A percentile compares a stretch with the other conserved stretches of the same genome.
Conservation (phyloP, 2,888 invertebrate species). For the Synanthedon andrenaeformis region DNA sequence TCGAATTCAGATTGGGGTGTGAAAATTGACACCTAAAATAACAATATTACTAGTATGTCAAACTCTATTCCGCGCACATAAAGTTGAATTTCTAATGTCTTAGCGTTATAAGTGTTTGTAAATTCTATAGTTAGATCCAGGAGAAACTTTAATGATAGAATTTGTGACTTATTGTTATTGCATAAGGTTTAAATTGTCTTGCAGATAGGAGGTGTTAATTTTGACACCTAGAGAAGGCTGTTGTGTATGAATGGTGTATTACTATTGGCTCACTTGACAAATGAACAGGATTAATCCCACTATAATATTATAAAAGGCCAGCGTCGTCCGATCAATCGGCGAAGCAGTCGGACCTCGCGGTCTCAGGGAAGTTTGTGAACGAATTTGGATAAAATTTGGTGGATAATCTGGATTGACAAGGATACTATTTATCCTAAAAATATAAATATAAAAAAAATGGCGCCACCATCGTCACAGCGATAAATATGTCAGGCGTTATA, state of each 20-base stretch:
- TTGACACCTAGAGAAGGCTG: conserved; percentile 52
- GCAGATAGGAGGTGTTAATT: conserved; percentile 41
- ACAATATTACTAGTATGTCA: background rate
- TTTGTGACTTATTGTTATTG: background rate
- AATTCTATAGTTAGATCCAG: background rate
- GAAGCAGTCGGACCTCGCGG: too few species aligned
- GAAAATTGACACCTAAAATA: conserved; percentile 58
- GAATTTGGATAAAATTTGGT: too few species aligned
- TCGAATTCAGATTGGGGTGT: conserved; percentile 36
- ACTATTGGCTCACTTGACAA: conserved; percentile 32
- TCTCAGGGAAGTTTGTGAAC: too few species aligned
- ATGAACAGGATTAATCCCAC: too few species aligned
- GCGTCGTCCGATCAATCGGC: too few species aligned
- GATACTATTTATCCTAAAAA: too few species aligned
- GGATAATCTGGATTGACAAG: too few species aligned
- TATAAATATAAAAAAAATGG: too few species aligned
- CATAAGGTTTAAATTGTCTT: conserved; percentile 13
- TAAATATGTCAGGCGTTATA: too few species aligned
- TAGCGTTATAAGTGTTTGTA: background rate
- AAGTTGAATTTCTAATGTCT: background rate
- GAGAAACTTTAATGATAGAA: background rate
- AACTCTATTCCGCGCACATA: background rate
- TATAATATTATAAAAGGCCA: too few species aligned
- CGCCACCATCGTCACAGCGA: too few species aligned
- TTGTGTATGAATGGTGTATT: conserved; percentile 27